Percentiles rank a stretch among this genome's conserved stretches.
These are phyloP conservation scores for Clamator glandarius DNA, from an alignment of 2,797 vertebrate genomes.

Conservation along the genomic window DNA sequence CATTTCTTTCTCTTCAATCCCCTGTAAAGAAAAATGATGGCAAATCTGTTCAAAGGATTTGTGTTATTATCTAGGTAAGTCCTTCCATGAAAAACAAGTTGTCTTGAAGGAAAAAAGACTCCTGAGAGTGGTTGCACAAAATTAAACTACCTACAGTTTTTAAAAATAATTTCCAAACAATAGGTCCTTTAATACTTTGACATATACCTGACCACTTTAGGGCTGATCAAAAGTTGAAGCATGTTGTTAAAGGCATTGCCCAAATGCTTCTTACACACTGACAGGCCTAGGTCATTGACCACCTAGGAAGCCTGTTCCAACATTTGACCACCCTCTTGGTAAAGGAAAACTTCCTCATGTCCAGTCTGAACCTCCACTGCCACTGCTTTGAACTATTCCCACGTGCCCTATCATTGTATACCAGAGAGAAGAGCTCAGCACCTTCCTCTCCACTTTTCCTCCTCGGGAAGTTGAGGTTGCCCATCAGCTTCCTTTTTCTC, in stretches of 20 bases:
- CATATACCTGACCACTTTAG: not conserved
- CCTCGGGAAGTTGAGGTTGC: not conserved
- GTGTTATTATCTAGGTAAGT: not conserved
- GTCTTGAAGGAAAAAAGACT: not conserved
- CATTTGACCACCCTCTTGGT: not conserved
- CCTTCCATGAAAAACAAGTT: not conserved
- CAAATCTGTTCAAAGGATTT: not conserved
- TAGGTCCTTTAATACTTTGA: not conserved
- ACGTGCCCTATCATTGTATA: fast-evolving
- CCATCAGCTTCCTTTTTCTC: not conserved
- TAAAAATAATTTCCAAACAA: not conserved
- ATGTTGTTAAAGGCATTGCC: not conserved
- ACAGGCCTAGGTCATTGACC: fast-evolving
- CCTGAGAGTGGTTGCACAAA: not conserved
- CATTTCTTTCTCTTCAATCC: not conserved
- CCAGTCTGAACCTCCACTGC: not conserved
- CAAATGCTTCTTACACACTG: not conserved
- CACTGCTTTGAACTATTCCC: not conserved
- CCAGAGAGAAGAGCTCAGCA: not conserved
- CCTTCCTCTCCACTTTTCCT: not conserved
- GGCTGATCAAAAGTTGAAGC: not conserved
- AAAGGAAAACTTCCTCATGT: not conserved
- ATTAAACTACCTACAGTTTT: not conserved
- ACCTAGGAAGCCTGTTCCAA: not conserved
- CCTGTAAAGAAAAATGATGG: not conserved